phyloP scores from a whole-genome alignment of 1,140 invertebrate species.

The Bombus terrestris region DNA sequence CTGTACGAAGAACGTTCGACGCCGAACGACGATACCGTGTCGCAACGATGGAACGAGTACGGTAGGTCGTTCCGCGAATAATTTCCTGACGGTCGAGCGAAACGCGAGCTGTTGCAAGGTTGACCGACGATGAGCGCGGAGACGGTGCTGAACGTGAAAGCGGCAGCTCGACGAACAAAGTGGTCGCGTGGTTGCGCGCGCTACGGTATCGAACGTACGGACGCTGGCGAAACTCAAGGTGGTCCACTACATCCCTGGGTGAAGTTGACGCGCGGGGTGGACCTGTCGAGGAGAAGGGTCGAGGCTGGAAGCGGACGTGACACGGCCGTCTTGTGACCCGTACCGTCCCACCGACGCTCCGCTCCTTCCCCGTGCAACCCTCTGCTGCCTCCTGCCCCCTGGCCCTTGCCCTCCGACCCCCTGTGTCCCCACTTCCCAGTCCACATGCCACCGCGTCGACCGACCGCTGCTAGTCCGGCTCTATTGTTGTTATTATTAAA shows the following conservation, averaged over 20 bases:
- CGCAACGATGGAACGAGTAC: too few species aligned
- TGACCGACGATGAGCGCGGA: too few species aligned
- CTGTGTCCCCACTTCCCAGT: constrained; percentile 47
- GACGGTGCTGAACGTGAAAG: constrained; percentile 7
- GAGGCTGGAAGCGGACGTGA: constrained; percentile 79
- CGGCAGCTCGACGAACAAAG: constrained; percentile 16
- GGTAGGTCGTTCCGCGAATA: too few species aligned
- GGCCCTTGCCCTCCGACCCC: constrained; percentile 22
- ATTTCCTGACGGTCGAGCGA: too few species aligned
- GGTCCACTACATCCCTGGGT: constrained; percentile 65
- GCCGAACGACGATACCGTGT: too few species aligned
- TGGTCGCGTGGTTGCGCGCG: constrained; percentile 34
- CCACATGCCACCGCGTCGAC: constrained; percentile 73
- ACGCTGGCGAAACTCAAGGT: constrained; percentile 56
- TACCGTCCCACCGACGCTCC: constrained; percentile 61
- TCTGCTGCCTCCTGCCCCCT: constrained; percentile 53
- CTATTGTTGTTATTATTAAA: constrained; percentile 83
- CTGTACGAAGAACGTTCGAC: background rate
- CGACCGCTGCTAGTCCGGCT: constrained; percentile 77
- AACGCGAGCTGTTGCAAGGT: too few species aligned
- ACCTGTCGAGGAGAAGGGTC: constrained; percentile 74
- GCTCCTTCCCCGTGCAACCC: constrained; percentile 59
- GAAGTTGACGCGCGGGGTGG: constrained; percentile 74
- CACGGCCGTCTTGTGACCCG: constrained; percentile 80
- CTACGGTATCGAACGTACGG: constrained; percentile 47